Conservation (phyloP, 2,797 vertebrate genomes). For the Eospalax fontanierii region DNA sequence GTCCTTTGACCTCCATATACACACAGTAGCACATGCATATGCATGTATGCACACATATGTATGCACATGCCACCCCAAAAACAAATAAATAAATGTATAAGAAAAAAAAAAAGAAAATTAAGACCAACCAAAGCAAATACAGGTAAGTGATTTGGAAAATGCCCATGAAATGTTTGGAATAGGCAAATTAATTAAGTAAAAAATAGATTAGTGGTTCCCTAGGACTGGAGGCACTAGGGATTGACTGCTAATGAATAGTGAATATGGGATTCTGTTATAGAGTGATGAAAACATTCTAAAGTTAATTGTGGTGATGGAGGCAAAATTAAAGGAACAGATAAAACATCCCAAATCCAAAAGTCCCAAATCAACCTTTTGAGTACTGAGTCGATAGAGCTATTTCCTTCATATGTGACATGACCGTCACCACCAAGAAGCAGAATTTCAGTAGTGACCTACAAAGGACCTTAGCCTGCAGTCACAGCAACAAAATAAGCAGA, state of each 20-base stretch:
- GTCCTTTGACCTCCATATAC: not conserved
- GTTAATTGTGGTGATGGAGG: not conserved
- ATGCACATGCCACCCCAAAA: no score
- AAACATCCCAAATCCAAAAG: not conserved
- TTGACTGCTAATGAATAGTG: not conserved
- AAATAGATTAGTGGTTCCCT: conserved; percentile 26
- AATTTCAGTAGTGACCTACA: not conserved
- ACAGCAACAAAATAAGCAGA: not conserved
- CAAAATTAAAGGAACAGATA: conserved; percentile 26
- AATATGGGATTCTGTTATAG: not conserved
- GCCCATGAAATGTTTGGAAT: conserved; percentile 1
- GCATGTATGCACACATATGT: no score
- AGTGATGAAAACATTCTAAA: not conserved
- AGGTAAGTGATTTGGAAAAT: conserved; percentile 32
- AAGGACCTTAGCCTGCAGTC: not conserved
- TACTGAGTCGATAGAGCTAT: not conserved
- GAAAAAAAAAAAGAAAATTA: not conserved
- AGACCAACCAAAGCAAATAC: not conserved
- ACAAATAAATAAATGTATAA: not conserved
- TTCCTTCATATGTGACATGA: not conserved
- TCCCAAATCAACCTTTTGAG: not conserved
- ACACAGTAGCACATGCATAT: not conserved
- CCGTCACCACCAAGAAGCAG: not conserved
- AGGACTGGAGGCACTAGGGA: not conserved
- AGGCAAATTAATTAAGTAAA: not conserved